Evolutionary conservation across 2,888 invertebrate species (phyloP), one percentile per base, ranked within the genome.

Genomic region (Phania funesta): DNA sequence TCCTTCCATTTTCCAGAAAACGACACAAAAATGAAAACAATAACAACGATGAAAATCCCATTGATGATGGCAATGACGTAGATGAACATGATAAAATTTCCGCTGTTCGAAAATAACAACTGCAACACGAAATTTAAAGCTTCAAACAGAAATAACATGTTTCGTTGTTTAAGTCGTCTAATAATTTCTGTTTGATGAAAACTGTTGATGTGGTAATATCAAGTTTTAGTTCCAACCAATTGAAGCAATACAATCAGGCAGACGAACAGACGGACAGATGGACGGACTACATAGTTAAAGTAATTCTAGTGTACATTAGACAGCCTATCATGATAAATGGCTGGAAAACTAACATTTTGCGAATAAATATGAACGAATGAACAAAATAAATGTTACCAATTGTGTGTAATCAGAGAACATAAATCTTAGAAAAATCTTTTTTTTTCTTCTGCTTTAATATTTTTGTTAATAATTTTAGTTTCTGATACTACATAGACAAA

Each of bases 331-430:
- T 82, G 82, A 78, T 82, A 78, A 82, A 82, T 78, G 78, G 74
- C 78, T 70, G 29, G 60, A 78, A 75, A 65, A 67, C 78, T 70
- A 74, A 82, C 78, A 75, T 82, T 82, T 82, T 74, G 78, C 74
- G 65, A 78, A 74, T 67, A 73, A 82, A 78, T 65, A 81, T 70
- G 68, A 65, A 44, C 65, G 64, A 64, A 74, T 56, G 64, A 46
- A 62, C 38, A 60, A 22, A 52, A 46, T 44, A 65, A 75, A 60
- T 67, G 71, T 75, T 75, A 82, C 70, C 78, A 80, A 84, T 83
- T 83, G 81, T 79, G 58, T 81, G 84, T 84, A 85, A 85, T 85
- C 84, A 82, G 81, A 79, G 84, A 81, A 84, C 83, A 84, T 85
- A 85, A 85, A 84, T 85, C 83, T 84, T 83, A 64, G 60, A 74